These are phyloP conservation scores for Synaphobranchus kaupii DNA, from an alignment of 2,797 vertebrate genomes.

Conservation along the genomic window DNA sequence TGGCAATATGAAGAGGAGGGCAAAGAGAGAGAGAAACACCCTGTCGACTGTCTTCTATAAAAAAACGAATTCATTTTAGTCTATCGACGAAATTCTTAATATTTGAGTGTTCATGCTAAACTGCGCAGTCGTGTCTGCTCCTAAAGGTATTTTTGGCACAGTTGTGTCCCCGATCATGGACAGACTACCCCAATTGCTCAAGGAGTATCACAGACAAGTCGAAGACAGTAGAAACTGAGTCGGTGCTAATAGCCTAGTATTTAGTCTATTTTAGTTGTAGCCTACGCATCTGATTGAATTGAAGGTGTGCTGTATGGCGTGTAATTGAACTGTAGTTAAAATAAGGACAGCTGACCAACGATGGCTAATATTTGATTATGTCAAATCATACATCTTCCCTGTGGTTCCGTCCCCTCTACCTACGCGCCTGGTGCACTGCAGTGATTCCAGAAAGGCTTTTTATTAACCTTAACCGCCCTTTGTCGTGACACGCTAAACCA, in stretches of 20 bases:
- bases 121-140: background rate
- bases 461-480: constrained; percentile 42
- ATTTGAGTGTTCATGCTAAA: constrained; percentile 38
- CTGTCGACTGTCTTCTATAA: constrained; percentile 27
- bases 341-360: background rate
- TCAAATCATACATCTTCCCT: background rate
- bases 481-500: background rate
- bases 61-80: constrained; percentile 36
- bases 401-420: background rate
- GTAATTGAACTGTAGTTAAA: background rate
- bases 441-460: constrained; percentile 53
- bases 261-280: background rate
- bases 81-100: constrained; percentile 46
- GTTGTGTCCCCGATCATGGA: background rate
- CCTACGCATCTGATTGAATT: background rate
- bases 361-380: constrained; percentile 12
- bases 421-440: constrained; percentile 75
- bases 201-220: background rate
- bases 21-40: constrained; percentile 57
- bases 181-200: background rate
- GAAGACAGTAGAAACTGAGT: background rate
- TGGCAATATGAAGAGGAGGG: constrained; percentile 61
- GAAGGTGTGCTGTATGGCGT: background rate
- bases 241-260: background rate
- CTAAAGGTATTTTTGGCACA: background rate